Conservation (phyloP, 1,140 invertebrate species). For the Diachasma alloeum region DNA sequence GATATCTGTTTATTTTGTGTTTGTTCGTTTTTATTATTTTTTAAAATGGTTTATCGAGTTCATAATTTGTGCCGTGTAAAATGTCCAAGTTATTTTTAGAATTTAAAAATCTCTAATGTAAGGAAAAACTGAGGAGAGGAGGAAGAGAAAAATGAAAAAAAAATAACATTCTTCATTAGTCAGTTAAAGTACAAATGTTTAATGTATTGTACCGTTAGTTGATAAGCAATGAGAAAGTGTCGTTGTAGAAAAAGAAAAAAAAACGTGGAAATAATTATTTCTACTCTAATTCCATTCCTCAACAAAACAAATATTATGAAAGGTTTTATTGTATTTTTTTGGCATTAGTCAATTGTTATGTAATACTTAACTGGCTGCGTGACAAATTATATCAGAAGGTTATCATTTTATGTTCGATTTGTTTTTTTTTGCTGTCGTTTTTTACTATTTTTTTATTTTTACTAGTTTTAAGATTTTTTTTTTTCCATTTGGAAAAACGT, state of each 20-base stretch:
- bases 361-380: constrained; percentile 50
- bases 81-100: constrained; percentile 31
- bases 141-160: constrained; percentile 19
- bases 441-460: background rate
- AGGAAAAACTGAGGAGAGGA: background rate
- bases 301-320: constrained; percentile 1
- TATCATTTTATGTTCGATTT: constrained; percentile 25
- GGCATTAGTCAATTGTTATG: constrained; percentile 38
- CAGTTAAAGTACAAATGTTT: constrained; percentile 67
- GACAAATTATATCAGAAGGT: constrained; percentile 18
- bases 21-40: constrained; percentile 42
- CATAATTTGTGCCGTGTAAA: constrained; percentile 31
- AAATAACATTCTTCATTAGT: constrained; percentile 62
- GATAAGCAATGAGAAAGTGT: constrained; percentile 46
- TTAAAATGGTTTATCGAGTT: constrained; percentile 31
- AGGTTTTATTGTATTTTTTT: constrained; percentile 40
- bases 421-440: background rate
- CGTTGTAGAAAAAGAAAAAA: constrained; percentile 31
- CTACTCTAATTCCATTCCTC: constrained; percentile 57
- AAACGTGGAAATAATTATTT: constrained; percentile 15
- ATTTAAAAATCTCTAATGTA: constrained; percentile 35
- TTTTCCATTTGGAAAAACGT: background rate
- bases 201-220: constrained; percentile 60
- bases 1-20: constrained; percentile 40
- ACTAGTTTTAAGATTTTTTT: background rate